phyloP scores from a whole-genome alignment of 2,113 vertebrate species.

The Macquaria ambigua region DNA sequence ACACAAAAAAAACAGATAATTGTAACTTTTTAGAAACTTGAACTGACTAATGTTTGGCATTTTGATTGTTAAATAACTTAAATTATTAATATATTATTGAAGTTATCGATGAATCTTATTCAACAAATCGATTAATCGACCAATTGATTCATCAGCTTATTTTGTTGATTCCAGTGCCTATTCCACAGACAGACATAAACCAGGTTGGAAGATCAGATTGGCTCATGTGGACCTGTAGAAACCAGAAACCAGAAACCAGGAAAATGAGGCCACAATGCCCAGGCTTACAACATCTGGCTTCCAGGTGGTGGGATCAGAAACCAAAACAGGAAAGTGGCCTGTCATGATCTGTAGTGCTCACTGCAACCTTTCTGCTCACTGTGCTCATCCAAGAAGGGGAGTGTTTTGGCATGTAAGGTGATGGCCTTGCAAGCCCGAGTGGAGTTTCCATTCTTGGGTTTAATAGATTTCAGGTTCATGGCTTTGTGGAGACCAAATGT shows the following conservation, averaged over 20 bases:
- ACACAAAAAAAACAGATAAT: neutral
- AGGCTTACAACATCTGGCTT: conserved; percentile 63
- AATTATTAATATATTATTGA: neutral
- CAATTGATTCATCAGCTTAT: neutral
- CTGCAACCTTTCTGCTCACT: conserved; percentile 46
- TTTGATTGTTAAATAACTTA: neutral
- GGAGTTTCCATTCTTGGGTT: conserved; percentile 25
- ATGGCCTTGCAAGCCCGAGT: conserved; percentile 35
- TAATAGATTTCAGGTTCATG: conserved; percentile 47
- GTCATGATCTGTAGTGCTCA: conserved; percentile 57
- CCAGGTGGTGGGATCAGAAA: conserved; percentile 68
- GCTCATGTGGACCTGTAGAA: neutral
- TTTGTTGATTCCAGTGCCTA: neutral
- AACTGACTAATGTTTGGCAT: neutral
- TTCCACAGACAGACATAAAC: neutral
- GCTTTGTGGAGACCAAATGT: conserved; percentile 20
- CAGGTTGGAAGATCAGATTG: neutral
- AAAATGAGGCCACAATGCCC: conserved; percentile 47
- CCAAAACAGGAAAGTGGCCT: conserved; percentile 67
- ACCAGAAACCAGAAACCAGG: neutral
- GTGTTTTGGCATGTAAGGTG: conserved; percentile 52
- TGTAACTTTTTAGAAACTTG: neutral
- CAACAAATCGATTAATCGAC: neutral
- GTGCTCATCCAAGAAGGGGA: conserved; percentile 48
- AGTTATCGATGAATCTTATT: neutral